A percentile compares a stretch with the other conserved stretches of the same genome.
phyloP scores from a whole-genome alignment of 2,888 invertebrate genomes.

The Chloroclysta siterata region DNA sequence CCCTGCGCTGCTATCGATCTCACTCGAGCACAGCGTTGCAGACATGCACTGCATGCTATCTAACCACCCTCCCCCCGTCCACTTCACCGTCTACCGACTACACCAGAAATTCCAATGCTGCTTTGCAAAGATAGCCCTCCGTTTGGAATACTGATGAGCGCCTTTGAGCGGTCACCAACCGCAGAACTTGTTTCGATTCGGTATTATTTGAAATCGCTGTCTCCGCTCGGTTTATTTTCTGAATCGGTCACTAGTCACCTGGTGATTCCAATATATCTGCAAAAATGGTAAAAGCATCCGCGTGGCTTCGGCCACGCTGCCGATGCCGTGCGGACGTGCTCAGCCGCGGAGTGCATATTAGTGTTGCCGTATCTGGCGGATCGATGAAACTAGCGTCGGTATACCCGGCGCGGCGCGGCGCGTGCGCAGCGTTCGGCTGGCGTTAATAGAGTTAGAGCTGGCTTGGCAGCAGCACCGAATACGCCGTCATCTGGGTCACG shows the following conservation, averaged over 20 bases:
- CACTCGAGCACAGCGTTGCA: constrained; percentile 1
- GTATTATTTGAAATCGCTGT: neutral
- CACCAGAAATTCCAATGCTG: constrained; percentile 12
- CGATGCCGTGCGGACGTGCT: no score
- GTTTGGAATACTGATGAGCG: constrained; percentile 23
- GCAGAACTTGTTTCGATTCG: constrained; percentile 10
- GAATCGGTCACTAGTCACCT: constrained; percentile 6
- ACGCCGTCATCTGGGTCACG: constrained; percentile 53
- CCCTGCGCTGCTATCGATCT: constrained; percentile 10
- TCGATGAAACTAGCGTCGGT: neutral
- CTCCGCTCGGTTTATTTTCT: constrained; percentile 4
- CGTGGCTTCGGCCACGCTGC: no score
- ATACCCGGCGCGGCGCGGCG: constrained; percentile 4
- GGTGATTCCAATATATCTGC: neutral
- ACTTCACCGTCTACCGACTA: neutral
- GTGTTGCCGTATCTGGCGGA: neutral
- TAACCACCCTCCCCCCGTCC: constrained; percentile 1
- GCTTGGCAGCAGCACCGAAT: constrained; percentile 44
- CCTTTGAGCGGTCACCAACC: constrained; percentile 10
- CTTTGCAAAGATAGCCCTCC: constrained; percentile 27
- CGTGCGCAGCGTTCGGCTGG: constrained; percentile 47
- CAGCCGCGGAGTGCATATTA: neutral
- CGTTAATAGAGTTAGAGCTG: constrained; percentile 59
- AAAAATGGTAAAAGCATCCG: neutral
- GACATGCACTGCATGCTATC: constrained; percentile 20